phyloP scores from a whole-genome alignment of 2,888 invertebrate species.

The Magallana nippona region DNA sequence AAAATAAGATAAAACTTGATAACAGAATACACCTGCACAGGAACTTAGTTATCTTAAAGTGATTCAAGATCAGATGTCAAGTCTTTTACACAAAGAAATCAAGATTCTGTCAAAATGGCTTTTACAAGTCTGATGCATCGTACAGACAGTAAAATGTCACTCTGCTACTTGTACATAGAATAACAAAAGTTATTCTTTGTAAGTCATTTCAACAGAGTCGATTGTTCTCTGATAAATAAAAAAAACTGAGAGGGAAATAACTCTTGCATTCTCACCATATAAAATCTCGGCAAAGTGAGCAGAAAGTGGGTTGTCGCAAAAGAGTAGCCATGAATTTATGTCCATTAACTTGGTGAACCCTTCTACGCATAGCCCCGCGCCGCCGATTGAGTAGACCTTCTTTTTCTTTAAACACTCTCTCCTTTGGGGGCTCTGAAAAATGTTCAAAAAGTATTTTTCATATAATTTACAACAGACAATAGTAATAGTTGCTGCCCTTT shows the following conservation, averaged over 20 bases:
- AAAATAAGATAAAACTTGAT: no score
- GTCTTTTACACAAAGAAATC: no score
- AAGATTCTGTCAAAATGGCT: no score
- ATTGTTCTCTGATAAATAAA: no score
- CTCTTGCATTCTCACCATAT: slow-evolving; percentile 88
- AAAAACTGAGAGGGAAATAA: not conserved
- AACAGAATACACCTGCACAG: no score
- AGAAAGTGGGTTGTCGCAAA: slow-evolving; percentile 98
- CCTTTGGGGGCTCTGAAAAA: slow-evolving; percentile 62
- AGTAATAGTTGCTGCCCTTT: not conserved
- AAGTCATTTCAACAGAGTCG: no score
- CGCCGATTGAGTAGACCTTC: slow-evolving; percentile 93
- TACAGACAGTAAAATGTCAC: no score
- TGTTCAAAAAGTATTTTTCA: not conserved
- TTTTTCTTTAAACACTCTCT: slow-evolving; percentile 94
- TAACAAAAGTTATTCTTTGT: no score
- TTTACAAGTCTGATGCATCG: no score
- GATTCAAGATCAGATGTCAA: no score
- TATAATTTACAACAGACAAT: not conserved
- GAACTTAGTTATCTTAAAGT: no score
- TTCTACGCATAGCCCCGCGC: slow-evolving; percentile 97
- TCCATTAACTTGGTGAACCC: slow-evolving; percentile 97
- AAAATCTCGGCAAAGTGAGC: slow-evolving; percentile 99
- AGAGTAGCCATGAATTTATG: slow-evolving; percentile 99
- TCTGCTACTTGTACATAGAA: no score